Conservation (phyloP, 2,888 invertebrate species). For the Cephus nigrinus region DNA sequence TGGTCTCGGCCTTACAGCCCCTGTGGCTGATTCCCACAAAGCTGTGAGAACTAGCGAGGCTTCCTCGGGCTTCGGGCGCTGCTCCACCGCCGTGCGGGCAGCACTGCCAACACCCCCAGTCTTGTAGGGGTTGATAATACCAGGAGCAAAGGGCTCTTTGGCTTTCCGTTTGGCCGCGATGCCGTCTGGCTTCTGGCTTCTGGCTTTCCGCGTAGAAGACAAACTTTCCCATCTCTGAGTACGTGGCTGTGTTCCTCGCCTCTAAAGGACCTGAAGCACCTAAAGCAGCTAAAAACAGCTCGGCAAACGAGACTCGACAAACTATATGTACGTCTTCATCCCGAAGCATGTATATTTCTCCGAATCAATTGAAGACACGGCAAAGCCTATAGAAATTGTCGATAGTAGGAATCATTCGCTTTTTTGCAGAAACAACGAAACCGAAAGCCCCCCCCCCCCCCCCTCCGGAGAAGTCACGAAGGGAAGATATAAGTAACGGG, state of each 20-base stretch:
- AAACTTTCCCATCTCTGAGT: neutral
- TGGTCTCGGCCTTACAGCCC: neutral
- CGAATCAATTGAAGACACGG: too few relatives aligned
- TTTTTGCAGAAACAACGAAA: too few relatives aligned
- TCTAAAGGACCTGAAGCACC: neutral
- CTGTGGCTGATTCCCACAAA: neutral
- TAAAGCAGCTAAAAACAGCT: neutral
- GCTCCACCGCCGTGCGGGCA: neutral
- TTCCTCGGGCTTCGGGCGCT: neutral
- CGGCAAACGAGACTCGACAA: neutral
- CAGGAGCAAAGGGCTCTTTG: neutral
- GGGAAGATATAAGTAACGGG: too few relatives aligned
- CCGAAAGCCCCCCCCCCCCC: too few relatives aligned
- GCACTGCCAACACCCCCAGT: too few relatives aligned
- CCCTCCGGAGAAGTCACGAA: too few relatives aligned
- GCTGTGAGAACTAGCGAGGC: neutral
- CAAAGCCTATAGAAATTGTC: too few relatives aligned
- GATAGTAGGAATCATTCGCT: neutral
- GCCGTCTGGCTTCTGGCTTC: neutral
- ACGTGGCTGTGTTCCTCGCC: neutral
- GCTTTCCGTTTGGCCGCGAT: neutral
- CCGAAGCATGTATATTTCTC: neutral
- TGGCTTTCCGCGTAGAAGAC: neutral
- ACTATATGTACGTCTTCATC: neutral
- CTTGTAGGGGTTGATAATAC: neutral